Conservation (phyloP, 2,797 vertebrate species). For the Anguilla marmorata region DNA sequence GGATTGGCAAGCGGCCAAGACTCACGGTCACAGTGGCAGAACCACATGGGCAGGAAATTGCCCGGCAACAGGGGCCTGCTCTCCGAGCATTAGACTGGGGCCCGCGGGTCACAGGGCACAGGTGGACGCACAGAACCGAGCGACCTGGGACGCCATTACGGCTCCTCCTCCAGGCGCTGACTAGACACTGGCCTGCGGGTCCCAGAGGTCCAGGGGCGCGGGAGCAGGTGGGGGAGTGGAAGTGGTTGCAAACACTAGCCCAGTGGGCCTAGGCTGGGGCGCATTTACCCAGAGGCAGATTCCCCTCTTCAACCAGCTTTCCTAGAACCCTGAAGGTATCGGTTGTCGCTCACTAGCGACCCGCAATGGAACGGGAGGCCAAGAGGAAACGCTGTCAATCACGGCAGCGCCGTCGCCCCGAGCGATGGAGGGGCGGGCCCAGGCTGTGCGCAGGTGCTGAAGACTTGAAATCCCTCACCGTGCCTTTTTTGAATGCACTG, state of each 20-base stretch:
- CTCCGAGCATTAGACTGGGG: background rate
- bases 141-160: background rate
- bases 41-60: too few relatives aligned
- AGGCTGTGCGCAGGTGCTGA: constrained; percentile 6
- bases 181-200: background rate
- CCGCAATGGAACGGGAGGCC: background rate
- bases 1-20: background rate
- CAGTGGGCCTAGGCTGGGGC: background rate
- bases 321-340: background rate
- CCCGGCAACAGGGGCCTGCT: background rate
- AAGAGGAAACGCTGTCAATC: constrained; percentile 1
- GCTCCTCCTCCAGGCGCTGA: background rate
- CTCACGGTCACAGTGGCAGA: background rate
- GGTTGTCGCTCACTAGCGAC: background rate
- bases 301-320: background rate
- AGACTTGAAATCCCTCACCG: background rate
- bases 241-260: background rate
- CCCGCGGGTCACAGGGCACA: background rate
- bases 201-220: background rate
- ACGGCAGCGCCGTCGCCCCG: background rate
- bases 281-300: background rate
- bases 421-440: background rate
- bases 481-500: background rate
- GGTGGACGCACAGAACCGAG: background rate
- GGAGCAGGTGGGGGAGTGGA: background rate